Evolutionary conservation across 2,113 vertebrate genomes (phyloP), one percentile per base, ranked within the genome.

Genomic region (Melanocharis versteri): DNA sequence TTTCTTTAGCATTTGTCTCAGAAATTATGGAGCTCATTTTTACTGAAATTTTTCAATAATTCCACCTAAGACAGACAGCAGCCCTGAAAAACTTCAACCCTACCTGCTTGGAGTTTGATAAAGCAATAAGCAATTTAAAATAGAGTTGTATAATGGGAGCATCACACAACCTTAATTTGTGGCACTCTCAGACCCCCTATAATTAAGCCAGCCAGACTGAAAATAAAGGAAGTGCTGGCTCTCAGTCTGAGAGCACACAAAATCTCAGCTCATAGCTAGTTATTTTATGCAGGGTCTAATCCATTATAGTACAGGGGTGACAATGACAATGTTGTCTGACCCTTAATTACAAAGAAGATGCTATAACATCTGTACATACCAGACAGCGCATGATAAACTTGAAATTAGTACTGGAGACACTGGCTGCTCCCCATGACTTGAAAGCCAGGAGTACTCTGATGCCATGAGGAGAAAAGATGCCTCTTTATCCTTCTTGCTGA

Each of bases 281-380:
- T 86, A 86, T 88, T 90, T 92, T 47, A 89, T 22, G 10, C n/a
- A 71, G 82, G 47, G 81, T 70, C 76, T 94, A 86, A 95, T 94
- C 90, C 76, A 96, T 94, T 90, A 70, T 15, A 56, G 35, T 15
- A 70, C 15, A 1, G 19, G 31, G 75, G 40, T 75, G 92, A 90
- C 85, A 90, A 35, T 81, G 92, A 93, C 90, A 89, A 73, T 0
- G 0, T 42, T 88, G 71, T 73, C 81, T 96, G 95, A 93, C 90
- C 85, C 79, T 70, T 95, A 96, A 96, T 93, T 95, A 83, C 62
- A 88, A 85, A 56, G 95, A 91, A 80, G 71, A 73, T 88, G 48
- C 15, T 83, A 30, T 70, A 88, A 96, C 5, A n/a, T 70, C 88
- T 44, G 14, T 64, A 80, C 64, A 76, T 86, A 81, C 31, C 44